Conservation (phyloP, 2,888 invertebrate genomes). For the Eremobia ochroleuca region DNA sequence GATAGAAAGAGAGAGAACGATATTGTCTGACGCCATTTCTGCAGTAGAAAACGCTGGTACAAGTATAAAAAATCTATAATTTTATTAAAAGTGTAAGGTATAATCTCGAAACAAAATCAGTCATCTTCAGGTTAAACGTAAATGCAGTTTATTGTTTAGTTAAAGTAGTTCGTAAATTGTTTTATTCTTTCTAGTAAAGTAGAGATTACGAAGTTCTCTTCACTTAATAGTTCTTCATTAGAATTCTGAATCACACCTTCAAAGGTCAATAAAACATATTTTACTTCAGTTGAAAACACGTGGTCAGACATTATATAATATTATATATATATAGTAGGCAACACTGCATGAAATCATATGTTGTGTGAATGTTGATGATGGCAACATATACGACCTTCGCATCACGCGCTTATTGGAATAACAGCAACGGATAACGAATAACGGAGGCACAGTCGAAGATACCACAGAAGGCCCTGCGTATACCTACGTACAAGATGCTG, state of each 20-base stretch:
- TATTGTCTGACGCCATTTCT: too few relatives aligned
- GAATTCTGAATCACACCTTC: neutral
- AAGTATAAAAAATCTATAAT: too few relatives aligned
- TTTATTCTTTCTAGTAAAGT: neutral
- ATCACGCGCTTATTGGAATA: constrained; percentile 27
- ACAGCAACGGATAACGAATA: constrained; percentile 19
- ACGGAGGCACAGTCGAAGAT: neutral
- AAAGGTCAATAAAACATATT: neutral
- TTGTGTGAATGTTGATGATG: constrained; percentile 6
- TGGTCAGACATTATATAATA: neutral
- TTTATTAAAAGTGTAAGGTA: too few relatives aligned
- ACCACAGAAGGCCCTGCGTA: constrained; percentile 1
- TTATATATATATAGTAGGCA: neutral
- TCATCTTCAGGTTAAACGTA: too few relatives aligned
- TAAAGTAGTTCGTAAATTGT: neutral
- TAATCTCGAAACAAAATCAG: too few relatives aligned
- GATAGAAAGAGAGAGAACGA: too few relatives aligned
- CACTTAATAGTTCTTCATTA: constrained; percentile 7
- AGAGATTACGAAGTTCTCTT: neutral
- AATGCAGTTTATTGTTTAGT: neutral
- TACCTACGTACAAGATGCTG: neutral
- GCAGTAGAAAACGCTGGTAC: too few relatives aligned
- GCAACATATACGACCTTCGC: constrained; percentile 52
- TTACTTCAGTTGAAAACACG: neutral
- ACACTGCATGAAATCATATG: constrained; percentile 8